phyloP scores from a whole-genome alignment of 2,888 invertebrate genomes.

The Acanthacorydalis orientalis region DNA sequence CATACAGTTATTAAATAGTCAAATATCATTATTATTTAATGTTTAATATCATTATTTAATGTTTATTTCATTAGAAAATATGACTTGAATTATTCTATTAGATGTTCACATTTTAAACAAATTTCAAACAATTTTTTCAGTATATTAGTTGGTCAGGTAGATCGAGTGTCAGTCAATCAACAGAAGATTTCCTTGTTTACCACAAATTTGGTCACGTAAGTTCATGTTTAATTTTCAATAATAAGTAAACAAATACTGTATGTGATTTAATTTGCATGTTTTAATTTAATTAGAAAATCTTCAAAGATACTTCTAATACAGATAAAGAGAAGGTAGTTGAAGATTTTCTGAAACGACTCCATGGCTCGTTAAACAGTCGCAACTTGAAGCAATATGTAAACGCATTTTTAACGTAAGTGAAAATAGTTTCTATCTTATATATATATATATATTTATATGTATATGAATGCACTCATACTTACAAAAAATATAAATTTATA shows the following conservation, averaged over 20 bases:
- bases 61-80: too few species aligned
- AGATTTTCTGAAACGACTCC: conserved; percentile 60
- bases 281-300: conserved; percentile 30
- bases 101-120: too few species aligned
- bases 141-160: conserved; percentile 72
- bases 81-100: too few species aligned
- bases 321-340: conserved; percentile 59
- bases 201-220: conserved; percentile 88
- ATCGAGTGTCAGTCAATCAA: conserved; percentile 62
- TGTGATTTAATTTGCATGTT: not conserved
- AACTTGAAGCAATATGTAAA: conserved; percentile 70
- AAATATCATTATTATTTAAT: too few species aligned
- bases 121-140: conserved; percentile 21
- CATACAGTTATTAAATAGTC: too few species aligned
- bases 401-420: conserved; percentile 62
- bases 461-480: not conserved
- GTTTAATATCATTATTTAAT: too few species aligned
- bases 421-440: not conserved
- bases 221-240: conserved; percentile 16
- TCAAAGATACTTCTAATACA: conserved; percentile 32
- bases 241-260: not conserved
- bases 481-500: too few species aligned
- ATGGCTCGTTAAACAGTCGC: conserved; percentile 58
- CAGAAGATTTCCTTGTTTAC: conserved; percentile 73
- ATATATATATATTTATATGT: not conserved